phyloP scores from a whole-genome alignment of 2,888 invertebrate genomes.

The Paralinhomoeus sp. region DNA sequence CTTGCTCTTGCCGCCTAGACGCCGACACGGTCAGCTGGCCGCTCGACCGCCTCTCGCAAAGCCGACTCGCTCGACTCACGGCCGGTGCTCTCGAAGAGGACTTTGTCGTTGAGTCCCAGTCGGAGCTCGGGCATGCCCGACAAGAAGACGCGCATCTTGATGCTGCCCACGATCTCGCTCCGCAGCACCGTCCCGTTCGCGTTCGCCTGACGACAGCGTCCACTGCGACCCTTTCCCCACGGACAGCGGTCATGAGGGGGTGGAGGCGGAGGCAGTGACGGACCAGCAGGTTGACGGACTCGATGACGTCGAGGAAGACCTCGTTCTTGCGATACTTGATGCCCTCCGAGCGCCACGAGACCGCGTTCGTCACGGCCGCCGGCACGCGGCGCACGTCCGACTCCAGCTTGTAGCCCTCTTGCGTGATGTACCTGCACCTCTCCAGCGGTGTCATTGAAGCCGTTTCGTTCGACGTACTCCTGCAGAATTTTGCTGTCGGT shows the following conservation, averaged over 20 bases:
- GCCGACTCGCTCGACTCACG: conserved; percentile 33
- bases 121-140: conserved; percentile 95
- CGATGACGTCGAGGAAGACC: conserved; percentile 94
- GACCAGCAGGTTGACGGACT: conserved; percentile 72
- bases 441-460: no score
- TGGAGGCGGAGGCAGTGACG: no score
- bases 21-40: no score
- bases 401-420: conserved; percentile 90
- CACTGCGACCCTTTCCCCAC: no score
- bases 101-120: conserved; percentile 82
- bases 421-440: conserved; percentile 54
- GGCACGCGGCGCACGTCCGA: conserved; percentile 86
- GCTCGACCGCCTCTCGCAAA: no score
- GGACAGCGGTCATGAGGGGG: no score
- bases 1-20: conserved; percentile 70
- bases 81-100: conserved; percentile 87
- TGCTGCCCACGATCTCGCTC: conserved; percentile 91
- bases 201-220: conserved; percentile 44
- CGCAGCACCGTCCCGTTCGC: conserved; percentile 86
- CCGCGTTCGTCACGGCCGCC: conserved; percentile 96
- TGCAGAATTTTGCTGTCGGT: conserved; percentile 93
- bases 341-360: conserved; percentile 93
- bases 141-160: conserved; percentile 92
- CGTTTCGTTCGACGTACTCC: conserved; percentile 47
- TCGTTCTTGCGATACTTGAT: conserved; percentile 97